Percentiles rank a stretch among this genome's conserved stretches.
phyloP scores from a whole-genome alignment of 2,113 vertebrate species.

The Arenaria interpres region DNA sequence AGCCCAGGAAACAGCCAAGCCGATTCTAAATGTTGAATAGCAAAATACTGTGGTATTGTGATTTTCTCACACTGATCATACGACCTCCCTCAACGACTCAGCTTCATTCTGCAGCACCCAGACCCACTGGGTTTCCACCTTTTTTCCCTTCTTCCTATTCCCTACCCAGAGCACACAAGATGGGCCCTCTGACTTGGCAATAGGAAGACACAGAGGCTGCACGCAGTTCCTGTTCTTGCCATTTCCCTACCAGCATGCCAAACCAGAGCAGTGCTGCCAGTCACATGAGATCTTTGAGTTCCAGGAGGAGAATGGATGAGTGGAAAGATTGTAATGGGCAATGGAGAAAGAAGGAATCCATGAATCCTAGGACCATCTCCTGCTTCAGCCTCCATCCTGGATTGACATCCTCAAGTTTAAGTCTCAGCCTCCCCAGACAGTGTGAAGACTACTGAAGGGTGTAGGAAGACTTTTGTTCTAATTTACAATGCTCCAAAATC shows the following conservation, averaged over 20 bases:
- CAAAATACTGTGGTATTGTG: background rate
- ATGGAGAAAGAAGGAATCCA: background rate
- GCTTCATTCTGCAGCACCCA: background rate
- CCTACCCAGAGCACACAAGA: background rate
- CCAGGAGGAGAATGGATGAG: background rate
- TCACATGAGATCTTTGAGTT: background rate
- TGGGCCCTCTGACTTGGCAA: background rate
- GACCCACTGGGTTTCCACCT: background rate
- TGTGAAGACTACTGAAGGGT: background rate
- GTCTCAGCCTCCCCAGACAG: background rate
- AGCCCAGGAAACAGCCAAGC: background rate
- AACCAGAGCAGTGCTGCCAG: background rate
- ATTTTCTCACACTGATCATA: background rate
- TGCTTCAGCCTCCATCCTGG: background rate
- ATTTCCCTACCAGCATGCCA: background rate
- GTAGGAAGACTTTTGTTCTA: background rate
- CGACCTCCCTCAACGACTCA: accelerated
- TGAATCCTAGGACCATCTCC: background rate
- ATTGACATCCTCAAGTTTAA: background rate
- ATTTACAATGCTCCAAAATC: background rate
- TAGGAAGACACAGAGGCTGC: background rate
- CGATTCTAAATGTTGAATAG: background rate
- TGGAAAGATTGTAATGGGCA: background rate
- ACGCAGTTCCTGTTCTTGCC: background rate
- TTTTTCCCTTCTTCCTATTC: background rate